These are phyloP conservation scores for Anniella stebbinsi DNA, from an alignment of 2,797 vertebrate species.

Conservation along the genomic window DNA sequence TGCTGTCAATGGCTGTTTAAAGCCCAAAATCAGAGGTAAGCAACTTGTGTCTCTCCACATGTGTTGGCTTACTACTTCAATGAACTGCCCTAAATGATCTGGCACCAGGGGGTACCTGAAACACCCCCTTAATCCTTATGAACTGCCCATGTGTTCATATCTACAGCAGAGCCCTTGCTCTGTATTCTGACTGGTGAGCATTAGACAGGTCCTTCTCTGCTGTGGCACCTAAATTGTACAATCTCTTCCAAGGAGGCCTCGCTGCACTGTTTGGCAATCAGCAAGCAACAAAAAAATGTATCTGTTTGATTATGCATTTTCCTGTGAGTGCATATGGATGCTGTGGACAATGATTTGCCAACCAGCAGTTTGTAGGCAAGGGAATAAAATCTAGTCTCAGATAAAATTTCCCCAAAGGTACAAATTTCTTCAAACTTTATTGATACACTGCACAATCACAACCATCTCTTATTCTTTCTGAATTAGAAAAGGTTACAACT, in stretches of 20 bases:
- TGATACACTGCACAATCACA: slow-evolving; percentile 91
- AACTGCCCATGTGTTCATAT: background rate
- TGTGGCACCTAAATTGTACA: background rate
- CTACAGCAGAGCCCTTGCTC: background rate
- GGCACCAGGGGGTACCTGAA: background rate
- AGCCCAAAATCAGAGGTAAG: too few relatives aligned
- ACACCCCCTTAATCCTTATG: too few relatives aligned
- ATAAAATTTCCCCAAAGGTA: slow-evolving; percentile 77
- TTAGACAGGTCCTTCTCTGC: background rate
- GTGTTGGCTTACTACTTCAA: too few relatives aligned
- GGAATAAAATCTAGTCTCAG: slow-evolving; percentile 36
- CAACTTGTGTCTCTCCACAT: too few relatives aligned
- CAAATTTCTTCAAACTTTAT: slow-evolving; percentile 90
- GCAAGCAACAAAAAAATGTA: background rate
- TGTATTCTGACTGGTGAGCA: background rate
- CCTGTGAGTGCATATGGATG: too few relatives aligned
- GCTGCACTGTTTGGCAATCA: background rate
- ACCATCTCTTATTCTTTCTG: slow-evolving; percentile 87
- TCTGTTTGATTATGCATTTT: background rate
- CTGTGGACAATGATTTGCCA: background rate
- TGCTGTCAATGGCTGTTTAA: too few relatives aligned
- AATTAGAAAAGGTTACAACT: slow-evolving; percentile 92
- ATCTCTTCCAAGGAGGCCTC: background rate
- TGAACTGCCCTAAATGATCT: too few relatives aligned
- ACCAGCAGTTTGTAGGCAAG: too few relatives aligned